Percentiles rank a stretch among this genome's conserved stretches.
phyloP scores from a whole-genome alignment of 2,888 invertebrate species.

The Noctua pronuba region DNA sequence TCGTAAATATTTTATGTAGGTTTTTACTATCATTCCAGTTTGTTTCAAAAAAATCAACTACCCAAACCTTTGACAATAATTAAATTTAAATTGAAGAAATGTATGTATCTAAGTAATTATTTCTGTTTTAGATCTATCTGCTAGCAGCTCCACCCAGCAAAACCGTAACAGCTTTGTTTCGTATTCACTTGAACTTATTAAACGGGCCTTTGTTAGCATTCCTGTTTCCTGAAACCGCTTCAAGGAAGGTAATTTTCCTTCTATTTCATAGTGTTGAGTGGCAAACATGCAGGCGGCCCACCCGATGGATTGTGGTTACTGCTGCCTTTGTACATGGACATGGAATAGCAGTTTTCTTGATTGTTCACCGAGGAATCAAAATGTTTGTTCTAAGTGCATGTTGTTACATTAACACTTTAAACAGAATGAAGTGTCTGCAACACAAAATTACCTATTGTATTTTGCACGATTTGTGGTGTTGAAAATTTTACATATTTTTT shows the following conservation, averaged over 20 bases:
- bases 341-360: background rate
- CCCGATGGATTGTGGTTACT: background rate
- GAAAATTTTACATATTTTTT: constrained; percentile 5
- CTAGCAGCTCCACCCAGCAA: constrained; percentile 96
- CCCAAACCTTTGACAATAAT: background rate
- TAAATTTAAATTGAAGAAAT: background rate
- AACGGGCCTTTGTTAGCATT: constrained; percentile 98
- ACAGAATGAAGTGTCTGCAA: background rate
- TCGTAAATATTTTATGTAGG: background rate
- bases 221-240: constrained; percentile 98
- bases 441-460: background rate
- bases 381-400: background rate
- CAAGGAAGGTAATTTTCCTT: constrained; percentile 93
- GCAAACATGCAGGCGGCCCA: background rate
- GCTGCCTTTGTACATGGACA: background rate
- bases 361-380: background rate
- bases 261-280: background rate
- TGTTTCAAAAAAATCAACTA: background rate
- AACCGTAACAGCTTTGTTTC: constrained; percentile 95
- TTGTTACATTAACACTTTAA: background rate
- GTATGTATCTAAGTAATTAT: constrained; percentile 29
- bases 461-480: background rate
- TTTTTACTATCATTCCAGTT: background rate
- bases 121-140: constrained; percentile 94
- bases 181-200: constrained; percentile 97